Conservation (phyloP, 2,113 vertebrate genomes). For the Sarotherodon lohbergeri region DNA sequence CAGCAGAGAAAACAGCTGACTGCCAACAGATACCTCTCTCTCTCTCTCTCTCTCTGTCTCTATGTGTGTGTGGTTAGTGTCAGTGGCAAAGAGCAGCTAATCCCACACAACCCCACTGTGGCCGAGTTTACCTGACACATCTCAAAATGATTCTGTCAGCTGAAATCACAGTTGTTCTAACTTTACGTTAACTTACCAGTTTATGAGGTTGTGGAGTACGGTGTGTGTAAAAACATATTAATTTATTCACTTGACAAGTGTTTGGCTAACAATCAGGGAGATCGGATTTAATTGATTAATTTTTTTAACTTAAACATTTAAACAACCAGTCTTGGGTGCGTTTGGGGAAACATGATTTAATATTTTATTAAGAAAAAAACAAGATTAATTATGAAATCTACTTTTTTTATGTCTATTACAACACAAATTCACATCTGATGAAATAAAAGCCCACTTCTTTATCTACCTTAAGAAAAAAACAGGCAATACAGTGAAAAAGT, state of each 20-base stretch:
- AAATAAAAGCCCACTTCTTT: not conserved
- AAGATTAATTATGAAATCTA: not conserved
- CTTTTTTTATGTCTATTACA: not conserved
- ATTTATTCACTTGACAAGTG: not conserved
- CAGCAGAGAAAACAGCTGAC: constrained; percentile 38
- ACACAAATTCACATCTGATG: not conserved
- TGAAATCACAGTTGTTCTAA: not conserved
- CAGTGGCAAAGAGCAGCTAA: constrained; percentile 2
- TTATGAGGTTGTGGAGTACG: not conserved
- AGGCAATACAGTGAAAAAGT: not conserved
- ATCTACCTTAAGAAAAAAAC: not conserved
- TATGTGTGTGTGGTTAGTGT: not conserved
- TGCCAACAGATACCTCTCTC: not conserved
- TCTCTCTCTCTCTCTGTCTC: not conserved
- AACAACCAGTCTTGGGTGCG: not conserved
- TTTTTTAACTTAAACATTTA: not conserved
- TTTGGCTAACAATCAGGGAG: not conserved
- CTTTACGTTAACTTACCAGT: not conserved
- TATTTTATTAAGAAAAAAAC: not conserved
- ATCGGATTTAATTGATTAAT: fast-evolving
- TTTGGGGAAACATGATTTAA: not conserved
- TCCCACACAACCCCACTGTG: not conserved
- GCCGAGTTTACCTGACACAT: not conserved
- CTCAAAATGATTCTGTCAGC: constrained; percentile 8
- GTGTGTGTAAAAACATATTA: not conserved